These are phyloP conservation scores for Theretra japonica DNA, from an alignment of 2,888 invertebrate species.

Conservation along the genomic window DNA sequence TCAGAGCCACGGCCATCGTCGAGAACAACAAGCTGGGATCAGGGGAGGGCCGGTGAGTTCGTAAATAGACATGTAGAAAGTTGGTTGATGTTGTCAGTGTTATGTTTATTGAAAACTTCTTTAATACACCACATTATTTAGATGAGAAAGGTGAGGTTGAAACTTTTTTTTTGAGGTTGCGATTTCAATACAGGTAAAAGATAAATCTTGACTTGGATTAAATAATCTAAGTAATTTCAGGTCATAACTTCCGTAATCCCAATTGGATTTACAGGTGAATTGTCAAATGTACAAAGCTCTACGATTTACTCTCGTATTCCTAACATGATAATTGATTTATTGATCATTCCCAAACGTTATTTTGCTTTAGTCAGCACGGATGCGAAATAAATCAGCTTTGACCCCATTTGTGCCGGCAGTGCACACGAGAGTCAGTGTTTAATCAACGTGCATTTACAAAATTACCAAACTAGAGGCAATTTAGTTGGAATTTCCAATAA, in stretches of 20 bases:
- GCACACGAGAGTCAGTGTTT: background rate
- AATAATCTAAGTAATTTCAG: no score
- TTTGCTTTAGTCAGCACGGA: no score
- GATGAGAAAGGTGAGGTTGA: no score
- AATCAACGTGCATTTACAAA: slow-evolving; percentile 22
- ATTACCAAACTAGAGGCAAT: slow-evolving; percentile 5
- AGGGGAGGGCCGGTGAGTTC: slow-evolving; percentile 84
- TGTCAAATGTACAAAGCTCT: no score
- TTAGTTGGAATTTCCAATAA: slow-evolving; percentile 4
- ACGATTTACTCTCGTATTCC: no score
- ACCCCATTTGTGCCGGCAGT: background rate
- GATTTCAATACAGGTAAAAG: background rate
- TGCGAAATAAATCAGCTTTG: background rate
- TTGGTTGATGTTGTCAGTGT: background rate
- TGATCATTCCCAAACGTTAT: no score
- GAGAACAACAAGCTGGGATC: slow-evolving; percentile 86
- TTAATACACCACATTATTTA: background rate
- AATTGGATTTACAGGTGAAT: no score
- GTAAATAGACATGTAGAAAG: background rate
- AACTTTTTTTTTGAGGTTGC: background rate
- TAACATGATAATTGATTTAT: no score
- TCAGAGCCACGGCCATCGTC: slow-evolving; percentile 85
- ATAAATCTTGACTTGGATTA: no score
- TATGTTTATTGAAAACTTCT: background rate
- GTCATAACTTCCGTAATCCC: no score